Evolutionary conservation across 2,888 invertebrate genomes (phyloP), one percentile per base, ranked within the genome.

Genomic region (Saturnia pavonia): DNA sequence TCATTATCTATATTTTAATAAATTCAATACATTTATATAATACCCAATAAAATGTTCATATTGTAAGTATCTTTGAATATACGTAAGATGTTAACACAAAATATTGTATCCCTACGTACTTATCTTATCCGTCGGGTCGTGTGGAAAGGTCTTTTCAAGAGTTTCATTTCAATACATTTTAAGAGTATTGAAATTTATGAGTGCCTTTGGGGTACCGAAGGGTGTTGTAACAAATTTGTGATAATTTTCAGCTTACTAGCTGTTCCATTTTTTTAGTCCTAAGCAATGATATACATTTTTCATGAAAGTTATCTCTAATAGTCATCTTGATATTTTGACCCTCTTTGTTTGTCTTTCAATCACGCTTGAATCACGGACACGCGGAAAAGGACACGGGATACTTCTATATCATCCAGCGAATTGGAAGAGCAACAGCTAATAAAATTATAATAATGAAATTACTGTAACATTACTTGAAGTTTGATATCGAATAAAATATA

Each of bases 141-240:
- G 82, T 81, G 83, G 80, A 88, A 88, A 86, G 78, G 82, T 80
- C 84, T 84, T 88, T 88, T 89, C 83, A 84, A 85, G 80, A 83
- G 80, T 80, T 84, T 84, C 83, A 83, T 82, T 85, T 85, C 85
- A 85, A 85, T 85, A 87, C 85, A 85, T 86, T 86, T 85, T 82
- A 83, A 84, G 84, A 86, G 84, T 87, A 87, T 88, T 88, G 84
- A 87, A 86, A 89, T 90, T 89, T 88, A 88, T 82, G 86, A 87
- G 86, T 83, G 82, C 80, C 85, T 85, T 86, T 87, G 82, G 77
- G 84, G 82, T 81, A 77, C 84, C 82, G 76, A 74, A 74, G 73
- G 78, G 75, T 76, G 78, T 82, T 76, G 78, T 82, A 81, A 82
- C 80, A 79, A 83, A 78, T 78, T 78, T 76, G 74, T 79, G 77